Base-by-base conservation (phyloP, 1,140 invertebrate genomes). In the Manduca sexta region DNA sequence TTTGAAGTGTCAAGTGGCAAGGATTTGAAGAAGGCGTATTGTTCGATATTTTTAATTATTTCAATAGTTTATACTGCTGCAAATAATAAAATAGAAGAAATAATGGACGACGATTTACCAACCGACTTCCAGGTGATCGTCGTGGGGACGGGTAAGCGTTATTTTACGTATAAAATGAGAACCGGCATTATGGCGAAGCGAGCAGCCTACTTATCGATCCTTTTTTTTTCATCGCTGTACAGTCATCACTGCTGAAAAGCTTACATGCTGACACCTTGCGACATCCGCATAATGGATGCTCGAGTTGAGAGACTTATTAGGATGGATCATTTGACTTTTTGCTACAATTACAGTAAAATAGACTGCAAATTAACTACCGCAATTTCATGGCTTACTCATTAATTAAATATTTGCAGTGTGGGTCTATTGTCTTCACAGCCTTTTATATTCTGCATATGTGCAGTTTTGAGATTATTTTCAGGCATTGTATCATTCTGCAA, bases 61-160 rank as follows among this genome's bases (percentile, higher is more conserved):
- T 66, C 50, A 49, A 35, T 54, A 52, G 54, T 42, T 64, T 60
- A 58, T 63, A 67, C 58, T 59, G 58, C 49, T 56, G 53, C 45
- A 30, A 34, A 47, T 41, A 55, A 61, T 50, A 59, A 59, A 52
- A 53, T 59, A 55, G 44, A 42, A 47, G 46, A 35, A 64, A 84
- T 47, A 53, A 93, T 93, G 92, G 90, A 92, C 67, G 92, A 94
- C 87, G 93, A 95, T 83, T 88, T 98, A 67, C 95, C 96, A 45
- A 91, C 91, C 49, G 90, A 95, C 67, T 97, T 95, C 84, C 95
- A 98, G 89, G 89, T 97, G 52, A 91, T 98, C 65, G 92, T 98
- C 18, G 89, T 97, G 52, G 96, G 96, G 58, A 98, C 95, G 84
- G 95, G 95, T 94, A 90, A 84, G 69, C 31, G 45, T 59, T 76